These are phyloP conservation scores for Metellina segmentata DNA, from an alignment of 2,888 invertebrate species.

Conservation along the genomic window DNA sequence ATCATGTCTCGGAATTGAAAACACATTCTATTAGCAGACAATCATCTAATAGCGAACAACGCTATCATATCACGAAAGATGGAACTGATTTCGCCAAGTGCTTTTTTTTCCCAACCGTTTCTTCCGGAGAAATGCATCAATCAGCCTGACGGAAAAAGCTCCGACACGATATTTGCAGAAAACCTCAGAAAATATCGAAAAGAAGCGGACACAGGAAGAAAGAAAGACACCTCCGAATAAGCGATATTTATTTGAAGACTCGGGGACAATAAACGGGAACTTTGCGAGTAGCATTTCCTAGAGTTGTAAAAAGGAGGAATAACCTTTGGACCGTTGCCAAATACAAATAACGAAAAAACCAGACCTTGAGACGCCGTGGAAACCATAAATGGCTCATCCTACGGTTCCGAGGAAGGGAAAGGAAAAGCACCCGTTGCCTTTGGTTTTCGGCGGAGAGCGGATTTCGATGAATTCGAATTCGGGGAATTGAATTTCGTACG, in stretches of 20 bases:
- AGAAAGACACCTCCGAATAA: background rate
- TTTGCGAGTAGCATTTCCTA: constrained; percentile 45
- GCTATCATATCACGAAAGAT: background rate
- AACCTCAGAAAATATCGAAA: constrained; percentile 47
- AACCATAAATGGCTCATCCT: constrained; percentile 60
- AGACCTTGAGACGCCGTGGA: constrained; percentile 61
- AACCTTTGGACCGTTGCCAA: constrained; percentile 59
- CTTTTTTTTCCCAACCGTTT: background rate
- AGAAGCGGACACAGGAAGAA: background rate
- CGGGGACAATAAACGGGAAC: constrained; percentile 48
- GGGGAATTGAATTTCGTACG: background rate
- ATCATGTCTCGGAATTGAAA: too few relatives aligned
- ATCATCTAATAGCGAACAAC: background rate
- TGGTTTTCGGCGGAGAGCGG: background rate
- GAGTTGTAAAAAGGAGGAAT: constrained; percentile 61
- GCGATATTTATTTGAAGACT: constrained; percentile 36
- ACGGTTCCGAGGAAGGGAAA: background rate
- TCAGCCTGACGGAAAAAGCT: background rate
- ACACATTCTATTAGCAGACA: background rate
- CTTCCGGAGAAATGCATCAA: background rate
- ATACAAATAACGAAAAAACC: background rate
- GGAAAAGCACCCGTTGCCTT: background rate
- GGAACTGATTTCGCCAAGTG: background rate
- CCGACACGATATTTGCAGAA: background rate
- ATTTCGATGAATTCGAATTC: background rate